A percentile compares a stretch with the other conserved stretches of the same genome.
These are phyloP conservation scores for Gadopsis bispinosus DNA, from an alignment of 2,797 vertebrate genomes.

Conservation along the genomic window DNA sequence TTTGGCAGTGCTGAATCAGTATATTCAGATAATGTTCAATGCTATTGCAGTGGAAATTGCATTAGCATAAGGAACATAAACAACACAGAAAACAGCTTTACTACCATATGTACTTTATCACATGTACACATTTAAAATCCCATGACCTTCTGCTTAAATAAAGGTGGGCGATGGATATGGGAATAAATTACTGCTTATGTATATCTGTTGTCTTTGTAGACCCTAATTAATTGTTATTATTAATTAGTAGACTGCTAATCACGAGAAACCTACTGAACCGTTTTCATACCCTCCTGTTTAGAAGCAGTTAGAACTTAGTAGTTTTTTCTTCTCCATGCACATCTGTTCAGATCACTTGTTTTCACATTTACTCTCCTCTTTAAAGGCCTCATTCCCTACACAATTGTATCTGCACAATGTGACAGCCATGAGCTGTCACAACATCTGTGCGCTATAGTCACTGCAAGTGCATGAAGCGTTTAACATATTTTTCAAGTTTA, in stretches of 20 bases:
- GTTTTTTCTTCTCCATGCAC: slow-evolving; percentile 13
- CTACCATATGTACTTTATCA: slow-evolving; percentile 27
- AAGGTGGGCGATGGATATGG: slow-evolving; percentile 1
- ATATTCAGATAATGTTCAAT: slow-evolving; percentile 54
- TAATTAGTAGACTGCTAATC: neutral
- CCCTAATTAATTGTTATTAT: no score
- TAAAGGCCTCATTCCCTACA: neutral
- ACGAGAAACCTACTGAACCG: neutral
- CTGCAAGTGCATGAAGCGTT: neutral
- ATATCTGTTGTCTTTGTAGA: no score
- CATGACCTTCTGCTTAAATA: slow-evolving; percentile 20
- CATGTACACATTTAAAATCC: slow-evolving; percentile 24
- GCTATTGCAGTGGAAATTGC: slow-evolving; percentile 53
- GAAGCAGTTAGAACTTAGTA: neutral
- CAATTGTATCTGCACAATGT: neutral
- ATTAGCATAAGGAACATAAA: slow-evolving; percentile 70
- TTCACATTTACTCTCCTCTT: neutral
- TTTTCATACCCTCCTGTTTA: neutral
- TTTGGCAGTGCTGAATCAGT: slow-evolving; percentile 68
- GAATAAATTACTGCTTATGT: slow-evolving; percentile 2
- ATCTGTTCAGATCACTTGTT: slow-evolving; percentile 10
- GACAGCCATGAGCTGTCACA: neutral
- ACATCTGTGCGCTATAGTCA: slow-evolving; percentile 3
- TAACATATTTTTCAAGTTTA: neutral
- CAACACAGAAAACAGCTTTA: slow-evolving; percentile 42